phyloP scores from a whole-genome alignment of 2,797 vertebrate genomes.

The Selene dorsalis region DNA sequence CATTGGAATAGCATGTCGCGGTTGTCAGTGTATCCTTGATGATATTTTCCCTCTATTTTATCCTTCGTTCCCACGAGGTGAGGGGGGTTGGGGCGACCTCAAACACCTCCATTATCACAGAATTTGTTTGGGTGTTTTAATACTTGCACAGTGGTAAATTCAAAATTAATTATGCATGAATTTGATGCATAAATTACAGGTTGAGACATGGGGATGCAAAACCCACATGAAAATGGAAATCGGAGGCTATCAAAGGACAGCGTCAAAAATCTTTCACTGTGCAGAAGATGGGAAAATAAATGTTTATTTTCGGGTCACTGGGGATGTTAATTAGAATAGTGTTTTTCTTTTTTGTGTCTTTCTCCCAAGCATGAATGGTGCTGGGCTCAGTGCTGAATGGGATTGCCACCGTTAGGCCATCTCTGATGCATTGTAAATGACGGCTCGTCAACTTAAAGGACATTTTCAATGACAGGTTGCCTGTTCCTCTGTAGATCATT shows the following conservation, averaged over 20 bases:
- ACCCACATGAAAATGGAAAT: slow-evolving; percentile 79
- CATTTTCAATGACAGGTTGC: slow-evolving; percentile 82
- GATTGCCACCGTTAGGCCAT: slow-evolving; percentile 74
- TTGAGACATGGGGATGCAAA: slow-evolving; percentile 56
- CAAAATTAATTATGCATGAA: slow-evolving; percentile 89
- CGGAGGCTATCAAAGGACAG: slow-evolving; percentile 82
- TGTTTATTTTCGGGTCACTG: slow-evolving; percentile 89
- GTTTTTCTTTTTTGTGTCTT: slow-evolving; percentile 76
- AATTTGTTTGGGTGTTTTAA: slow-evolving; percentile 83
- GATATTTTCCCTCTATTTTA: slow-evolving; percentile 43
- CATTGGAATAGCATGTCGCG: slow-evolving; percentile 25
- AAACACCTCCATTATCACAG: slow-evolving; percentile 80
- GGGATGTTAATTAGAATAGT: slow-evolving; percentile 91
- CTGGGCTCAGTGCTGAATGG: slow-evolving; percentile 73
- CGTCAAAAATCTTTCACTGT: slow-evolving; percentile 73
- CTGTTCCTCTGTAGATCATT: slow-evolving; percentile 65
- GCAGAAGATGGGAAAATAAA: slow-evolving; percentile 82
- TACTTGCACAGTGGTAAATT: slow-evolving; percentile 85
- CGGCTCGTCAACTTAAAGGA: slow-evolving; percentile 83
- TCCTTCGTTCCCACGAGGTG: slow-evolving; percentile 31
- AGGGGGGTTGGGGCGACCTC: slow-evolving; percentile 60
- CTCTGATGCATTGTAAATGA: slow-evolving; percentile 87
- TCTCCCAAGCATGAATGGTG: slow-evolving; percentile 78
- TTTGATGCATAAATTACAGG: slow-evolving; percentile 85
- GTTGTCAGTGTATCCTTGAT: slow-evolving; percentile 11